A percentile compares a stretch with the other conserved stretches of the same genome.
Evolutionary conservation across 2,888 invertebrate species (phyloP).

Genomic region (Folsomia manolachei): DNA sequence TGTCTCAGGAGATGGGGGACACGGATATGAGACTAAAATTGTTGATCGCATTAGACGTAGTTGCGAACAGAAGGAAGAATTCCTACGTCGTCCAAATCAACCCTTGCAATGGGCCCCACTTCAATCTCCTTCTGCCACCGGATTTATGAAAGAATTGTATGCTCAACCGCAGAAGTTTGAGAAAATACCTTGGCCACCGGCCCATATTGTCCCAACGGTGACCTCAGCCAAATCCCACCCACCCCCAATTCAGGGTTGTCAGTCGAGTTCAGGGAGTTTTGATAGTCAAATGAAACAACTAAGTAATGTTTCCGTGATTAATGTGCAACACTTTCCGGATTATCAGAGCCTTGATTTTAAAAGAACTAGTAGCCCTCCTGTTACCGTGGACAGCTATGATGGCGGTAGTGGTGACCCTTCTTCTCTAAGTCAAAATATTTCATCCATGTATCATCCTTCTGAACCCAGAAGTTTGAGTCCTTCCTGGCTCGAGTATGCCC

Average conservation of each 20-base stretch:
- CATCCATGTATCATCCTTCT: not conserved
- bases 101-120: constrained; percentile 62
- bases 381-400: too few species aligned
- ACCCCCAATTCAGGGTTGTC: constrained; percentile 22
- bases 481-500: constrained; percentile 38
- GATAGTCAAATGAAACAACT: constrained; percentile 23
- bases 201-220: constrained; percentile 38
- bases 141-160: constrained; percentile 56
- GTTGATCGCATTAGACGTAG: constrained; percentile 66
- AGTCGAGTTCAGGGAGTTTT: not conserved
- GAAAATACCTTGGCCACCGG: constrained; percentile 70
- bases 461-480: constrained; percentile 29
- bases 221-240: constrained; percentile 33
- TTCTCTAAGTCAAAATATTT: constrained; percentile 17
- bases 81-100: constrained; percentile 66
- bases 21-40: constrained; percentile 50
- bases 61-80: constrained; percentile 85
- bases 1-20: not conserved
- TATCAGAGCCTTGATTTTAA: too few species aligned
- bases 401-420: not conserved
- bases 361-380: not conserved
- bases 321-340: constrained; percentile 34
- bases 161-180: constrained; percentile 74
- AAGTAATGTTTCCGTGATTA: constrained; percentile 43
- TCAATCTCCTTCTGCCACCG: constrained; percentile 46